Base-by-base conservation (phyloP, 53 echinoderm and acorn worm species). In the Henricia sp. region DNA sequence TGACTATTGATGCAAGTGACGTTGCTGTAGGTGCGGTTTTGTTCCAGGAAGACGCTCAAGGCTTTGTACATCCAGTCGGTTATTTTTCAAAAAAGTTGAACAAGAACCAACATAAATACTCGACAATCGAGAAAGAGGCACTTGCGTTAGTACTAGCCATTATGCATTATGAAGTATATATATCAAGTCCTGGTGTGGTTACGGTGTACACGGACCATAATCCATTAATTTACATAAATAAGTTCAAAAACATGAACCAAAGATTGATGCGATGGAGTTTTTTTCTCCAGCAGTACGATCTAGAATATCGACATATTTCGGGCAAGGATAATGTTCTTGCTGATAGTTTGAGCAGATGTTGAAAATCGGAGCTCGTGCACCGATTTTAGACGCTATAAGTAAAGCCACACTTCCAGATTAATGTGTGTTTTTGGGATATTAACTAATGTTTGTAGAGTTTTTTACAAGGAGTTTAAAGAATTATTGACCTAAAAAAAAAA, bases 291-390 rank as follows among this genome's bases (percentile, higher is more conserved):
- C 48, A 27, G 29, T 54, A 93, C 58, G 71, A 89, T 50, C 59
- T 93, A 30, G 57, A 83, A 50, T 86, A 82, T 20, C 38, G n/a
- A 1, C 93, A 93, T 52, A 58, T 88, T 8, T 46, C 63, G 8
- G 93, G 93, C 17, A 93, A 90, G 36, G 83, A 93, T 38, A 90
- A 93, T 59, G 33, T 90, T 13, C 28, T 90, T 50, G 90, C 90
- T 1, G 92, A 92, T 68, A 70, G 69, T 19, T 65, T 88, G 12
- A 74, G 74, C 44, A 55, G 74, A 74, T 33, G 34, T 32, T 34
- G 19, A 34, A n/a, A n/a, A n/a, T n/a, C n/a, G n/a, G n/a, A n/a
- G n/a, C n/a, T n/a, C n/a, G n/a, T n/a, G n/a, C n/a, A 64, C 0
- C 19, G 33, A 17, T 64, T n/a, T n/a, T n/a, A n/a, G n/a, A n/a